Evolutionary conservation across 2,113 vertebrate genomes (phyloP), one percentile per base, ranked within the genome.

Genomic region (Syngnathoides biaculeatus): DNA sequence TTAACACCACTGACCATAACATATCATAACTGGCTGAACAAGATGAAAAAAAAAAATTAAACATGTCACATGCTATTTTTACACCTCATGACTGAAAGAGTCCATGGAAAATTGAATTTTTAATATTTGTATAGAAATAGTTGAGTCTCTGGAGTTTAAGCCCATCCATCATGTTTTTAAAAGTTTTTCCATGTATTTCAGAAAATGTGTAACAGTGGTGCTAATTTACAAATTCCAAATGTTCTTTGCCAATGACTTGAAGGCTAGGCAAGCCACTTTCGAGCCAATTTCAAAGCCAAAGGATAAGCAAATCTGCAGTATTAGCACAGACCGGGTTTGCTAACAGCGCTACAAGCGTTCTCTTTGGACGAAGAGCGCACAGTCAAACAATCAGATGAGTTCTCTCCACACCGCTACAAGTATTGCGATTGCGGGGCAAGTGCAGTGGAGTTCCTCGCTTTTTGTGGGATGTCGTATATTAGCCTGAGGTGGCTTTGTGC

Each of bases 1-100:
- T 69, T 22, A 71, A 72, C 79, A 85, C 71, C 47, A 68, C 20
- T 66, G 42, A 67, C 20, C 60, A 67, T 66, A 69, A 86, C 75
- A 60, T 75, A 78, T 65, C 58, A 50, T 45, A 62, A 2, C 62
- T 58, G 11, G 74, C 62, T 75, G 71, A 64, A 48, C 48, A 26
- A 43, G 2, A 27, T 43, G 69, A 72, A 61, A 42, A 42, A 42
- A 42, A 61, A 17, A 14, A 42, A 42, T 27, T n/a, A 42, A 8
- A 30, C 65, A 57, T 56, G 24, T 15, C 63, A 74, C 55, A 4
- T 62, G 68, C n/a, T 56, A 38, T 59, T 15, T 53, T 13, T 42
- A 64, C 27, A 56, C 27, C 43, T 42, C 0, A 39, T 38, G 57
- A 38, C 30, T 52, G 20, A 52, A 52, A 22, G 20, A 9, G 20